phyloP scores from a whole-genome alignment of 2,113 vertebrate species.

The Alectura lathami region DNA sequence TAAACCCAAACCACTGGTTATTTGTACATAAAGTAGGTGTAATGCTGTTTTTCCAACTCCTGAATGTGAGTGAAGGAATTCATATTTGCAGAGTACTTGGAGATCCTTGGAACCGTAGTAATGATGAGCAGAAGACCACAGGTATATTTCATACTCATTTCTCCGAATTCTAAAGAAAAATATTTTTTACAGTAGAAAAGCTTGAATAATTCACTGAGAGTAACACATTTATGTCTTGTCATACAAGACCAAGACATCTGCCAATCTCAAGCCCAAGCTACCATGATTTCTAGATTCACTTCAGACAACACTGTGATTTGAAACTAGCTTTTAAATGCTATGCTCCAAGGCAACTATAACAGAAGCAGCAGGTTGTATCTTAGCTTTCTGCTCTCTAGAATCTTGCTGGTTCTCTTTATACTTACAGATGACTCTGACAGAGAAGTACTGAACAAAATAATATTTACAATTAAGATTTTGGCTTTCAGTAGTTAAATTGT shows the following conservation, averaged over 20 bases:
- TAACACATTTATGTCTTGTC: neutral
- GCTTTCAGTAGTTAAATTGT: neutral
- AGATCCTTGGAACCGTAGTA: neutral
- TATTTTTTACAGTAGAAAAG: neutral
- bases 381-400: neutral
- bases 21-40: neutral
- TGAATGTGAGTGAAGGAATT: neutral
- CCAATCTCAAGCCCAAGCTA: neutral
- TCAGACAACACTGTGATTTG: neutral
- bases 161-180: neutral
- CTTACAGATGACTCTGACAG: neutral
- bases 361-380: neutral
- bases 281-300: neutral
- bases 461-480: neutral
- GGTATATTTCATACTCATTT: neutral
- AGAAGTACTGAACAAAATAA: neutral
- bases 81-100: neutral
- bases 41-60: neutral
- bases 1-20: neutral
- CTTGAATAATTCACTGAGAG: neutral
- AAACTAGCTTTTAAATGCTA: neutral
- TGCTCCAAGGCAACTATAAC: neutral
- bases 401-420: neutral
- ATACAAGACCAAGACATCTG: neutral
- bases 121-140: neutral